Percentiles rank a stretch among this genome's conserved stretches.
Evolutionary conservation across 1,140 invertebrate species (phyloP).

Genomic region (Drosophila grimshawi): DNA sequence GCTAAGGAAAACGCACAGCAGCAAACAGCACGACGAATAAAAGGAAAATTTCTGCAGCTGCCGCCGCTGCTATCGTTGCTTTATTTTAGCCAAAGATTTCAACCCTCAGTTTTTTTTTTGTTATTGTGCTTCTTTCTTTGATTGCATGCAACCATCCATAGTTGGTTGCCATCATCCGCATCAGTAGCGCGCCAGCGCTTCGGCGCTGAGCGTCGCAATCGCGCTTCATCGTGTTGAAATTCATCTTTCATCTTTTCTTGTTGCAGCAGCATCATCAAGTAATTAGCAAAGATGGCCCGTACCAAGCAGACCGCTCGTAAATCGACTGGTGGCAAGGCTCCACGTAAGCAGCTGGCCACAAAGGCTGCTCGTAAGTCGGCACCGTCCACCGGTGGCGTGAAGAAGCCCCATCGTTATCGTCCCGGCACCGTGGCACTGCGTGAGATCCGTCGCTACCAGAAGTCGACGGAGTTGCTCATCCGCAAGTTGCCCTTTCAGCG

Average conservation of each 20-base stretch:
- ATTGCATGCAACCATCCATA: conserved; percentile 15
- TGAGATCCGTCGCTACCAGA: conserved; percentile 95
- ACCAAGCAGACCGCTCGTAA: conserved; percentile 96
- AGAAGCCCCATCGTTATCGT: conserved; percentile 91
- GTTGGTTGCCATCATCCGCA: neutral
- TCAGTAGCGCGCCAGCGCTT: conserved; percentile 65
- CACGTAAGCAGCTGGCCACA: conserved; percentile 94
- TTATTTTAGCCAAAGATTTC: conserved; percentile 38
- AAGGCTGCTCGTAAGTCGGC: conserved; percentile 92
- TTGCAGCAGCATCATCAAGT: conserved; percentile 8
- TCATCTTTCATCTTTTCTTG: conserved; percentile 16
- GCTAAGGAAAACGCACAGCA: conserved; percentile 33
- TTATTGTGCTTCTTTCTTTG: conserved; percentile 16
- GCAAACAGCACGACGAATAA: conserved; percentile 30
- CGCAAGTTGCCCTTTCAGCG: conserved; percentile 94
- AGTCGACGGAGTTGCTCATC: conserved; percentile 92
- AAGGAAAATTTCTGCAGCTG: conserved; percentile 46
- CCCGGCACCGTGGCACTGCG: conserved; percentile 94
- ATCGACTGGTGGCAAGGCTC: conserved; percentile 94
- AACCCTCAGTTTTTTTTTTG: conserved; percentile 49
- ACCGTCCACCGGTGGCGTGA: conserved; percentile 90
- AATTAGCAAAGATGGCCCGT: conserved; percentile 87
- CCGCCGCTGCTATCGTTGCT: conserved; percentile 32
- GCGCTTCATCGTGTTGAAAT: neutral
- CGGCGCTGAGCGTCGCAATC: conserved; percentile 56